These are phyloP conservation scores for Oenanthe melanoleuca DNA, from an alignment of 2,113 vertebrate genomes.

Conservation along the genomic window DNA sequence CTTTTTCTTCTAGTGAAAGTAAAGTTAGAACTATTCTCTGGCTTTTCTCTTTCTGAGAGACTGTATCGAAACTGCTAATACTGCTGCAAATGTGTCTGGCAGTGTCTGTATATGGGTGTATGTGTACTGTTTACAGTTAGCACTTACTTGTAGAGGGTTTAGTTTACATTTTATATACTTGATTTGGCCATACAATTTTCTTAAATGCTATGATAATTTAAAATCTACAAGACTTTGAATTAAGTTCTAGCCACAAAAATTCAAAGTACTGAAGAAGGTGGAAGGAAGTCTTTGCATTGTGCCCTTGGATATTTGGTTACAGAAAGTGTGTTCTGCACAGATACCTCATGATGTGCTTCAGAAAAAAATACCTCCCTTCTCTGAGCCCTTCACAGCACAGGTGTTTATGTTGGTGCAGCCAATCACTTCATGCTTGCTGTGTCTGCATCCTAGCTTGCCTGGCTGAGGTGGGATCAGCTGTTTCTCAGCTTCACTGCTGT, in stretches of 20 bases:
- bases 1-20: neutral
- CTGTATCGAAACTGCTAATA: neutral
- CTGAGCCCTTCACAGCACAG: too few relatives aligned
- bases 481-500: neutral
- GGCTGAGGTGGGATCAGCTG: neutral
- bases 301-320: fast-evolving
- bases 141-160: neutral
- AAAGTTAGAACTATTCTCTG: neutral
- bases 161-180: constrained; percentile 1
- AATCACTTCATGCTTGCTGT: neutral
- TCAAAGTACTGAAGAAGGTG: neutral
- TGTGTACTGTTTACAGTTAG: neutral
- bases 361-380: neutral
- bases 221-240: neutral
- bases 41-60: neutral
- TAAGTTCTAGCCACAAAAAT: neutral
- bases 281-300: neutral
- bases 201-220: constrained; percentile 15
- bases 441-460: neutral
- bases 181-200: constrained; percentile 20
- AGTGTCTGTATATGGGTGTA: neutral
- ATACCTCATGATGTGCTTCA: neutral
- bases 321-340: neutral
- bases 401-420: neutral
- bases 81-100: neutral